phyloP scores from a whole-genome alignment of 2,888 invertebrate genomes.

The Temnothorax rugatulus region DNA sequence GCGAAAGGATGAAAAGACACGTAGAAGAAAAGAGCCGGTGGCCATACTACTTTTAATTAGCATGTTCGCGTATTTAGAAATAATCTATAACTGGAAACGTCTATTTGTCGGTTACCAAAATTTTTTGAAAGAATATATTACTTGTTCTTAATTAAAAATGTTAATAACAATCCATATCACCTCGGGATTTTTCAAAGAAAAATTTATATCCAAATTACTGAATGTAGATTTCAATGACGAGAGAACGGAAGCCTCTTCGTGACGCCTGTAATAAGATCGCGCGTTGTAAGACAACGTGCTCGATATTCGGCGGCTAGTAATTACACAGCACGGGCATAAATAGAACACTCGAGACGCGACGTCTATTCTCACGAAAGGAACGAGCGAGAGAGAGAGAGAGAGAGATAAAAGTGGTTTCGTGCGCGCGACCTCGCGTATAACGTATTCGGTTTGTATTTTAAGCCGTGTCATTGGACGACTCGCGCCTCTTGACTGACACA shows the following conservation, averaged over 20 bases:
- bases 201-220: background rate
- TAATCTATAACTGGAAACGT: background rate
- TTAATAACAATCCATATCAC: background rate
- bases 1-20: background rate
- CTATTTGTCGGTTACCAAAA: background rate
- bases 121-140: background rate
- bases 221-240: background rate
- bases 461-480: conserved; percentile 77
- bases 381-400: conserved; percentile 8
- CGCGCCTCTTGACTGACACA: conserved; percentile 74
- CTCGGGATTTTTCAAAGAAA: background rate
- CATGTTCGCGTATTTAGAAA: conserved; percentile 18
- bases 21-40: background rate
- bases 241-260: background rate
- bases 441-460: conserved; percentile 77
- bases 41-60: conserved; percentile 36
- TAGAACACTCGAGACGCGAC: conserved; percentile 41
- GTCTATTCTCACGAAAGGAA: conserved; percentile 22
- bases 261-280: conserved; percentile 2
- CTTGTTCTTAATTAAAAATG: background rate
- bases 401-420: conserved; percentile 20
- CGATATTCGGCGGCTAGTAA: conserved; percentile 35
- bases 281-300: background rate
- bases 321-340: conserved; percentile 34
- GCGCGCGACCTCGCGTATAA: conserved; percentile 56